Base-by-base conservation (phyloP, 2,113 vertebrate genomes). In the Acrocephalus kingi region DNA sequence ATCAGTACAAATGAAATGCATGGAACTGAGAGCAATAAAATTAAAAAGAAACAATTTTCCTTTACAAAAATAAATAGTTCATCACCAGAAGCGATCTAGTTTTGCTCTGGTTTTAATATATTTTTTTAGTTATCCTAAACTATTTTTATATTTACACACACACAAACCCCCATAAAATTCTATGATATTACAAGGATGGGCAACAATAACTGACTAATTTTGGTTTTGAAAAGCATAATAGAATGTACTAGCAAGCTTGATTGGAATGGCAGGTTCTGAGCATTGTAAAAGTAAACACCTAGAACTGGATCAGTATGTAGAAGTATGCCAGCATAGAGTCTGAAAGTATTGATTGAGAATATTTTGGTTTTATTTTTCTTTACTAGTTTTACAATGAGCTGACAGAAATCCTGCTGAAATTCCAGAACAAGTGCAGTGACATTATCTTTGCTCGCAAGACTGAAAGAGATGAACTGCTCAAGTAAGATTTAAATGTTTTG, bases 381-480 rank as follows among this genome's bases (percentile, higher is more conserved):
- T 58, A 45, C 48, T 93, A 99, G 99, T 99, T 99, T 96, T 99
- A 99, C 97, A 99, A 99, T 71, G 99, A 99, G 97, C 94, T 99
- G 96, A 99, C 99, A 41, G 99, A 99, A 98, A 98, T 99, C 93
- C 97, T 99, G 89, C 97, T 99, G 62, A 99, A 99, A 95, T 99
- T 99, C 98, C 99, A 99, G 97, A 99, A 99, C 97, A 99, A 99
- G 93, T 99, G 99, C 98, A 99, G 99, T 85, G 99, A 99, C 96
- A 99, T 99, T 62, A 99, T 99, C 74, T 99, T 99, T 84, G 99
- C 99, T 80, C 98, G 99, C 83, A 99, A 99, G 95, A 99, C 99
- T 2, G 99, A 99, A 86, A 98, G 99, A 84, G 99, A 99, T 86
- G 99, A 99, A 94, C 98, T 99, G 48, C 98, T 99, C 73, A 99